These are phyloP conservation scores for Cheilosia impressa DNA, from an alignment of 2,888 invertebrate species.

Conservation along the genomic window DNA sequence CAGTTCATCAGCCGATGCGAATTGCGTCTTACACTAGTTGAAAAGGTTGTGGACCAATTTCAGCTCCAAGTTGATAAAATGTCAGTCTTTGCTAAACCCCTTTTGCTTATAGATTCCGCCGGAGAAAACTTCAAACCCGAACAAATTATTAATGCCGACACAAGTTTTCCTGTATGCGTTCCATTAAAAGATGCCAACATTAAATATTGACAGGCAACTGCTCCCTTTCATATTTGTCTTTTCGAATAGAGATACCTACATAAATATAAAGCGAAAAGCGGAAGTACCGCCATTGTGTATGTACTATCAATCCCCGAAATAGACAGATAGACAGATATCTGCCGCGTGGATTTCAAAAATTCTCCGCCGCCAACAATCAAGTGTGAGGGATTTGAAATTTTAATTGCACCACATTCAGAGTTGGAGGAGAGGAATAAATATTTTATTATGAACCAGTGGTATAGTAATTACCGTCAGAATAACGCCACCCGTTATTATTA, in stretches of 20 bases:
- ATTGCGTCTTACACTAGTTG: not conserved
- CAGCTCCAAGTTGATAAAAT: no score
- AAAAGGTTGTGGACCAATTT: no score
- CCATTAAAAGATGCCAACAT: constrained; percentile 15
- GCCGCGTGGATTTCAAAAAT: constrained; percentile 2
- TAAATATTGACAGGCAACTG: constrained; percentile 45
- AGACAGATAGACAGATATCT: constrained; percentile 32
- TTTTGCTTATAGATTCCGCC: not conserved
- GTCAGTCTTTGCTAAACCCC: not conserved
- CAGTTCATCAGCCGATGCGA: not conserved
- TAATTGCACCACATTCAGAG: constrained; percentile 4
- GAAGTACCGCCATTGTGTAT: not conserved
- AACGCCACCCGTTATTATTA: constrained; percentile 16
- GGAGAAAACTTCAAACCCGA: not conserved
- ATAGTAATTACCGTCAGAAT: constrained; percentile 43
- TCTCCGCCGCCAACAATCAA: constrained; percentile 5
- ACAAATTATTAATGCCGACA: constrained; percentile 32
- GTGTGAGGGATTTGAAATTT: constrained; percentile 53
- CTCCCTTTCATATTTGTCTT: constrained; percentile 37
- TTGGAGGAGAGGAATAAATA: constrained; percentile 20
- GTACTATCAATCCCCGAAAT: constrained; percentile 4
- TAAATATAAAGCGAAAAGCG: not conserved
- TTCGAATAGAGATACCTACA: constrained; percentile 13
- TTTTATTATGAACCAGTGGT: constrained; percentile 25
- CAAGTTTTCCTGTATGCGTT: constrained; percentile 1